A percentile compares a stretch with the other conserved stretches of the same genome.
phyloP scores from a whole-genome alignment of 1,140 invertebrate species.

The Nautilus pompilius region DNA sequence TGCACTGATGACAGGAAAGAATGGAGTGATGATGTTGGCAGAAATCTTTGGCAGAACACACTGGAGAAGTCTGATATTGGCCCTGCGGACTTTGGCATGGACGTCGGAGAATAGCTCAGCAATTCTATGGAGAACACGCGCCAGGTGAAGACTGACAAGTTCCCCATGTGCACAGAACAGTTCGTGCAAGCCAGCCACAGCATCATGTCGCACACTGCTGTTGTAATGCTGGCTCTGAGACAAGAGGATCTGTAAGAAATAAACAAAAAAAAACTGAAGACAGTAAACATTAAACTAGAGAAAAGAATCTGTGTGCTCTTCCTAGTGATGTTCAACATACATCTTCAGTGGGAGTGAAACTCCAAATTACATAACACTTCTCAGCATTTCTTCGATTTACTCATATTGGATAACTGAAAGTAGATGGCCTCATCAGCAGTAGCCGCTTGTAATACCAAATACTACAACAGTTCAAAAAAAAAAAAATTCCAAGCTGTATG shows the following conservation, averaged over 20 bases:
- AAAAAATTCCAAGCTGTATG: too few relatives aligned
- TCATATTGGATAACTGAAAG: too few relatives aligned
- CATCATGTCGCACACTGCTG: conserved; percentile 66
- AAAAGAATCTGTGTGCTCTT: too few relatives aligned
- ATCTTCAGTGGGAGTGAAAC: too few relatives aligned
- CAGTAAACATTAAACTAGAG: too few relatives aligned
- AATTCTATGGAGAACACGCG: conserved; percentile 68
- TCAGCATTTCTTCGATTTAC: too few relatives aligned
- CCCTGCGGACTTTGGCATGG: conserved; percentile 68
- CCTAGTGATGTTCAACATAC: too few relatives aligned
- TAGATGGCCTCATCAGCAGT: too few relatives aligned
- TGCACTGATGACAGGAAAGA: conserved; percentile 71
- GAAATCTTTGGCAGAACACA: conserved; percentile 61
- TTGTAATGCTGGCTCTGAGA: conserved; percentile 76
- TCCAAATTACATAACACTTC: too few relatives aligned
- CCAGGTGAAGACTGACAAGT: conserved; percentile 63
- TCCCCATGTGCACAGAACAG: conserved; percentile 62
- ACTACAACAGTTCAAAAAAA: too few relatives aligned
- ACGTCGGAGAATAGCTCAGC: conserved; percentile 69
- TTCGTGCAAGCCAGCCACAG: conserved; percentile 70
- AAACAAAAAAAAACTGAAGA: not conserved
- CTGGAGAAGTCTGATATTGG: conserved; percentile 64
- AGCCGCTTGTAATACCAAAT: too few relatives aligned
- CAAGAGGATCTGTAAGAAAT: conserved; percentile 65
- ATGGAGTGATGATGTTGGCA: conserved; percentile 61